phyloP scores from a whole-genome alignment of 1,140 invertebrate genomes.

The Atta cephalotes region DNA sequence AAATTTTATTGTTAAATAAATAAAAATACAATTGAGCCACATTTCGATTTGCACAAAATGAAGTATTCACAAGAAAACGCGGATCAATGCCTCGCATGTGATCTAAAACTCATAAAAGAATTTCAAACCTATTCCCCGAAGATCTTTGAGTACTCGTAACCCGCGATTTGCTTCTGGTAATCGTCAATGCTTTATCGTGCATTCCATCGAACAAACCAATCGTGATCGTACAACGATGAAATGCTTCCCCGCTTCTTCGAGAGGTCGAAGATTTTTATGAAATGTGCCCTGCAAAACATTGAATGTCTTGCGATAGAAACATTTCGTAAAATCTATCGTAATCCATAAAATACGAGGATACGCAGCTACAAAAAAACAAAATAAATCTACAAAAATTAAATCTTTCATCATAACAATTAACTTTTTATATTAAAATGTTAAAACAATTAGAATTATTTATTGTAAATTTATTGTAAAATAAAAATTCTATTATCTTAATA shows the following conservation, averaged over 20 bases:
- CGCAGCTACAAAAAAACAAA: too few species aligned
- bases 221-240: conserved; percentile 51
- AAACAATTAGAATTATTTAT: background rate
- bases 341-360: background rate
- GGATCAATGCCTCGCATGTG: background rate
- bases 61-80: background rate
- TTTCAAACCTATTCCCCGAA: background rate
- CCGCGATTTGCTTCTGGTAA: conserved; percentile 21
- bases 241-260: conserved; percentile 12
- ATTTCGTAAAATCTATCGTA: background rate
- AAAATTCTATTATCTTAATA: too few species aligned
- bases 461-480: too few species aligned
- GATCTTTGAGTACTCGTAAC: conserved; percentile 42
- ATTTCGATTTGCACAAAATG: background rate
- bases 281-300: conserved; percentile 11
- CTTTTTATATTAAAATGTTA: background rate
- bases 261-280: conserved; percentile 19
- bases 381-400: background rate
- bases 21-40: background rate
- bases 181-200: conserved; percentile 42
- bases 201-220: conserved; percentile 45
- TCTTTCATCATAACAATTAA: background rate
- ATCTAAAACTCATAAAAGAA: background rate
- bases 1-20: conserved; percentile 2
- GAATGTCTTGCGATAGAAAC: conserved; percentile 7